Evolutionary conservation across 1,140 invertebrate genomes (phyloP), one percentile per base, ranked within the genome.

Genomic region (Hypothenemus hampei): DNA sequence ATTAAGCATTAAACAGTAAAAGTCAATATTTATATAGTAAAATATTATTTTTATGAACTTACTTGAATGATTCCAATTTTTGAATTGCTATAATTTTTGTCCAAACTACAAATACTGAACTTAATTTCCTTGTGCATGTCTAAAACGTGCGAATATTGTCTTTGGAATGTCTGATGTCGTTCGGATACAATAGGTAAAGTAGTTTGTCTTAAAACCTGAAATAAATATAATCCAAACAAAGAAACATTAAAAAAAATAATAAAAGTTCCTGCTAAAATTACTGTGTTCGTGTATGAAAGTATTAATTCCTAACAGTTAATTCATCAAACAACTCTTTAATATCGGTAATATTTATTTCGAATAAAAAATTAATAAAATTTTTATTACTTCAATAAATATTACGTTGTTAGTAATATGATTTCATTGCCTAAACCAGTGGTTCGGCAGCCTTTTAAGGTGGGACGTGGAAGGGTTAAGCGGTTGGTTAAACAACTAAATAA

Each of bases 41-140:
- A n/a, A 21, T 43, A 13, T 7, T 26, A 10, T 1, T 2, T 18
- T 26, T 26, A 11, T 45, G 26, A 18, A 53, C 41, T 58, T 50
- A 61, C 60, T 31, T 62, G 59, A 21, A 62, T 62, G n/a, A 58
- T 40, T 29, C 60, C 60, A 13, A 62, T 46, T 15, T 46, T 55
- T 5, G 43, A 50, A 11, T 35, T 56, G 21, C 43, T 57, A 10
- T 53, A 19, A 29, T 58, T 55, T 22, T 41, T 56, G 16, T 62
- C 57, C 20, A 62, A 33, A 31, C 50, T 54, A 22, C 59, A 61
- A 36, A 61, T 61, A 24, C 59, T 61, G 36, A 61, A 61, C 46
- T 61, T 52, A n/a, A 61, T 54, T 29, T 61, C 55, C 3, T 43
- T 58, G n/a, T 35, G 44, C 22, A 55, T 57, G 22, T 61, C 55